Evolutionary conservation across 2,797 vertebrate genomes (phyloP).

Genomic region (Hypotaenidia philippensis): DNA sequence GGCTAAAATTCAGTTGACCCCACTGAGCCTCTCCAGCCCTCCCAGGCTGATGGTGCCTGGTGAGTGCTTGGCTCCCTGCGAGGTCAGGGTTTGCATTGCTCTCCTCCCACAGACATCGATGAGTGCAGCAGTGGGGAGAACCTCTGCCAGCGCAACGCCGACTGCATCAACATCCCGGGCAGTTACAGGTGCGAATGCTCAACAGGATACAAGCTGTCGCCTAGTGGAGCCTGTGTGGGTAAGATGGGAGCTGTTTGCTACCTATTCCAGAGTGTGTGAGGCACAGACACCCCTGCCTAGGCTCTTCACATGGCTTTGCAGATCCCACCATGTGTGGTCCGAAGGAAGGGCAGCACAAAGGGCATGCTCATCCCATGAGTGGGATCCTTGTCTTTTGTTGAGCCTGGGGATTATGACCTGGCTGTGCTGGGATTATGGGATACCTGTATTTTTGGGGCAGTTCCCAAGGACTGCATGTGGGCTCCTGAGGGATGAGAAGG

Average conservation of each 20-base stretch:
- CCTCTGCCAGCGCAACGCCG: constrained; percentile 90
- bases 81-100: not conserved
- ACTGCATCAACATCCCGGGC: constrained; percentile 93
- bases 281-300: not conserved
- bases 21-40: not conserved
- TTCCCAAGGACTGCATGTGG: not conserved
- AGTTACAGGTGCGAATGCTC: constrained; percentile 93
- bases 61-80: not conserved
- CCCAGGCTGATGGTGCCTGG: not conserved
- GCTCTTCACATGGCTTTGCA: not conserved
- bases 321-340: not conserved
- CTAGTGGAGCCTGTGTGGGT: constrained; percentile 92
- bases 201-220: constrained; percentile 90
- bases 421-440: not conserved
- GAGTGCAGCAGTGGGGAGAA: constrained; percentile 92
- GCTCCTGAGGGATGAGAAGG: not conserved
- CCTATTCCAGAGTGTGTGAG: not conserved
- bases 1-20: not conserved
- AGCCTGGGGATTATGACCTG: not conserved
- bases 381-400: not conserved
- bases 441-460: not conserved
- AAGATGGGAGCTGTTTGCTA: constrained; percentile 66
- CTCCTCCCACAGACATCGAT: constrained; percentile 85
- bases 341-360: not conserved
- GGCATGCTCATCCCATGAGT: accelerated